A percentile compares a stretch with the other conserved stretches of the same genome.
These are phyloP conservation scores for Adelphocoris suturalis DNA, from an alignment of 2,888 invertebrate species.

Conservation along the genomic window DNA sequence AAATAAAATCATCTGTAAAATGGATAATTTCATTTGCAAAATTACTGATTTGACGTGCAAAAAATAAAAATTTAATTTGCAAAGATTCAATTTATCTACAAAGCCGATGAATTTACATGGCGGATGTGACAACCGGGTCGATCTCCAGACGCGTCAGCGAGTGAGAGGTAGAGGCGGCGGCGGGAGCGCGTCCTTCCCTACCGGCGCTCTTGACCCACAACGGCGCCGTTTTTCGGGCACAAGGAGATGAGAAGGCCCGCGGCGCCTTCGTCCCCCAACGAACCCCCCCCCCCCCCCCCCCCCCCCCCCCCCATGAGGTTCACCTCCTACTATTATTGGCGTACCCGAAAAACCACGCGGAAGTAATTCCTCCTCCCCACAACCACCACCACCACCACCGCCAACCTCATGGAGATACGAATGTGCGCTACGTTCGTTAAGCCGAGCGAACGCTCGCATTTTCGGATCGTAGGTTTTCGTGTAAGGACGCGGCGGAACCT, in stretches of 20 bases:
- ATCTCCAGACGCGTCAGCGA: not conserved
- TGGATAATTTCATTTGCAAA: too few species aligned
- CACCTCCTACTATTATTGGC: not conserved
- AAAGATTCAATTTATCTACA: too few species aligned
- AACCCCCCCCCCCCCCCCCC: too few species aligned
- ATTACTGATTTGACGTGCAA: too few species aligned
- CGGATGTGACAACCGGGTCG: not conserved
- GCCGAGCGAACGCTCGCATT: not conserved
- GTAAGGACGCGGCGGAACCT: not conserved
- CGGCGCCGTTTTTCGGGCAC: conserved; percentile 54
- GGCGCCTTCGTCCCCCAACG: not conserved
- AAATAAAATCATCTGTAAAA: too few species aligned
- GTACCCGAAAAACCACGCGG: conserved; percentile 6
- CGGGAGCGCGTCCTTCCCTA: conserved; percentile 1
- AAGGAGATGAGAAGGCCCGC: conserved; percentile 58
- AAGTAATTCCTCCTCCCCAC: not conserved
- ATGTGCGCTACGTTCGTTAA: not conserved
- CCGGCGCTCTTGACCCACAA: conserved; percentile 35
- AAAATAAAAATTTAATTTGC: too few species aligned
- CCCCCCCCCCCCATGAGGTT: not conserved
- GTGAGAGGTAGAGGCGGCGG: not conserved
- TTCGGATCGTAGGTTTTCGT: conserved; percentile 29
- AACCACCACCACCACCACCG: too few species aligned
- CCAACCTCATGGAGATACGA: not conserved
- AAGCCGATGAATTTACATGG: too few species aligned